Evolutionary conservation across 2,797 vertebrate genomes (phyloP), one percentile per base, ranked within the genome.

Genomic region (Alcedo atthis): DNA sequence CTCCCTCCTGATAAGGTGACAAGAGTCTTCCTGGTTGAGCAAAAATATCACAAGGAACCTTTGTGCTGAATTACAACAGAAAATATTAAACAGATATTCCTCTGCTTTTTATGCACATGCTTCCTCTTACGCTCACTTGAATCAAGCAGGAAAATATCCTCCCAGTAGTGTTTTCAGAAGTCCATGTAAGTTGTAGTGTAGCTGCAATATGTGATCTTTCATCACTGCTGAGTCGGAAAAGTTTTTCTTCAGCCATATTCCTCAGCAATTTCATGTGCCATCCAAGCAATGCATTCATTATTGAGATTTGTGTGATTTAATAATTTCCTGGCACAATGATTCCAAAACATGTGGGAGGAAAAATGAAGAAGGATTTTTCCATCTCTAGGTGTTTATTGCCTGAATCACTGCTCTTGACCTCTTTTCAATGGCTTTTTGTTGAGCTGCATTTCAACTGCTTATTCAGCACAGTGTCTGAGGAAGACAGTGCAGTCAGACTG

Each of bases 241-340:
- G 25, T 30, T 85, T 68, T 70, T 69, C 46, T 46, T 46, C 71
- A 78, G 54, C 62, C 8, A 12, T 64, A 75, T 40, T 45, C 73
- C 43, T 88, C 55, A 69, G 83, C 32, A 76, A 62, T 66, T 69
- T 76, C 12, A 32, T 66, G 49, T 79, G 32, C 67, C 37, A 81
- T 66, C 85, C 67, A 91, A 91, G 40, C 26, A 58, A 73, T 13
- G 49, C n/a, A 59, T 59, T 90, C 14, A 24, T 63, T 62, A 84
- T 8, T 76, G 75, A 81, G 85, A 75, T 76, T 42, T 74, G 48
- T 45, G 59, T 84, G 88, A 85, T 84, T 91, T 84, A 92, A 76
- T 81, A 76, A 81, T 91, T 95, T 86, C 81, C 93, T 91, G 92
- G 81, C 86, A 84, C 12, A n/a, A 15, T 24, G 45, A 79, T 76